A percentile compares a stretch with the other conserved stretches of the same genome.
phyloP scores from a whole-genome alignment of 2,797 vertebrate genomes.

The Ptychadena robeensis region DNA sequence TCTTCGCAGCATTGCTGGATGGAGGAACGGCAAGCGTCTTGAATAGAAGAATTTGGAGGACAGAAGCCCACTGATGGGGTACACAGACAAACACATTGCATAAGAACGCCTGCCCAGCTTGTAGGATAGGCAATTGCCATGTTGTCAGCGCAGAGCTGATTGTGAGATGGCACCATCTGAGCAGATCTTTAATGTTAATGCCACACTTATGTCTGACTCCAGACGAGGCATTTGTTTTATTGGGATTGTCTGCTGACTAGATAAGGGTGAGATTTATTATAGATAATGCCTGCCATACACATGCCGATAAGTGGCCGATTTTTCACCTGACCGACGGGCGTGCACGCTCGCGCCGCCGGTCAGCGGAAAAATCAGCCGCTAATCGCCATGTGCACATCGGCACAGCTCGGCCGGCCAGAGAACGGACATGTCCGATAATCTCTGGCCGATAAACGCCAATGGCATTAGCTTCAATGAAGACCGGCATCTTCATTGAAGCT shows the following conservation, averaged over 20 bases:
- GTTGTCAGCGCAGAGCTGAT: constrained; percentile 9
- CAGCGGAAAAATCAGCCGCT: too few relatives aligned
- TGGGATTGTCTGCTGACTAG: background rate
- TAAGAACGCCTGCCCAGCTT: constrained; percentile 16
- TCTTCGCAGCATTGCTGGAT: constrained; percentile 43
- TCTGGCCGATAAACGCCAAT: too few relatives aligned
- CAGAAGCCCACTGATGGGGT: constrained; percentile 4
- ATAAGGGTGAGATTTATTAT: background rate
- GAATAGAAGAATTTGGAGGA: constrained; percentile 24
- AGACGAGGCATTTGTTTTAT: background rate
- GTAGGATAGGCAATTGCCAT: background rate
- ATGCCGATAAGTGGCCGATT: too few relatives aligned
- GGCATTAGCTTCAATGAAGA: too few relatives aligned
- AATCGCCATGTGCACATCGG: too few relatives aligned
- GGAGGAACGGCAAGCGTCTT: constrained; percentile 33
- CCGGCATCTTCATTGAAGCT: too few relatives aligned
- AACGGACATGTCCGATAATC: too few relatives aligned
- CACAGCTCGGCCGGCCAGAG: too few relatives aligned
- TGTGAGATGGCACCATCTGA: constrained; percentile 14
- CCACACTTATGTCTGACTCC: background rate
- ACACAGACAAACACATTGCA: constrained; percentile 34
- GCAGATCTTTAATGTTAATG: constrained; percentile 13
- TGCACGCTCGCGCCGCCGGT: too few relatives aligned
- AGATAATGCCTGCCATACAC: too few relatives aligned
- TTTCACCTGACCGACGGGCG: too few relatives aligned